Evolutionary conservation across 2,797 vertebrate genomes (phyloP).

Genomic region (Pangasius krempfi): DNA sequence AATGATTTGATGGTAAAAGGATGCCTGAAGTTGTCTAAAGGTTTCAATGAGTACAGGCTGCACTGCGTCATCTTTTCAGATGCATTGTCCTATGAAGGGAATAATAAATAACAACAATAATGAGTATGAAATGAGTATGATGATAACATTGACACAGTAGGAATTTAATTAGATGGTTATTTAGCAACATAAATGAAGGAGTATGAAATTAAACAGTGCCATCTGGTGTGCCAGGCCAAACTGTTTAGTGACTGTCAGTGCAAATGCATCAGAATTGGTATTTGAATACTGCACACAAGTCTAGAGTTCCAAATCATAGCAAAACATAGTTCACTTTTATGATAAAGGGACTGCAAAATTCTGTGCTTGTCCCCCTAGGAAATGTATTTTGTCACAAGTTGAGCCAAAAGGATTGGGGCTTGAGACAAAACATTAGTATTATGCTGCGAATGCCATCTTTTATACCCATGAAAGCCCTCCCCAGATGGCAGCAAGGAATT

Average conservation of each 20-base stretch:
- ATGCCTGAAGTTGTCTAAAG: background rate
- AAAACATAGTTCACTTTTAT: background rate
- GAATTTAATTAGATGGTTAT: background rate
- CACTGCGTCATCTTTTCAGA: background rate
- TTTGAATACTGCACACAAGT: background rate
- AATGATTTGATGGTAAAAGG: background rate
- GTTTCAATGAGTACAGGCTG: background rate
- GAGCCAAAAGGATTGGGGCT: background rate
- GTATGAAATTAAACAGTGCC: background rate
- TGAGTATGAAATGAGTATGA: background rate
- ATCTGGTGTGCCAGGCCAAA: background rate
- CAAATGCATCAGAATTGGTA: background rate
- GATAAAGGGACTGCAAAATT: background rate
- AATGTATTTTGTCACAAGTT: background rate
- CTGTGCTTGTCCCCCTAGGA: background rate
- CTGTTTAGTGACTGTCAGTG: background rate
- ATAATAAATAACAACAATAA: background rate
- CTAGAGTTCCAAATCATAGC: background rate
- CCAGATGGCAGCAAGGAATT: slow-evolving; percentile 67
- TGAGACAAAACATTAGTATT: slow-evolving; percentile 64
- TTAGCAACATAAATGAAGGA: background rate
- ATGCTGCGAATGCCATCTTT: slow-evolving; percentile 62
- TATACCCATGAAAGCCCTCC: slow-evolving; percentile 59
- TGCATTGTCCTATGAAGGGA: background rate
- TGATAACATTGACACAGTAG: background rate